These are phyloP conservation scores for Neodon shergylaensis DNA, from an alignment of 2,113 vertebrate species.

Conservation along the genomic window DNA sequence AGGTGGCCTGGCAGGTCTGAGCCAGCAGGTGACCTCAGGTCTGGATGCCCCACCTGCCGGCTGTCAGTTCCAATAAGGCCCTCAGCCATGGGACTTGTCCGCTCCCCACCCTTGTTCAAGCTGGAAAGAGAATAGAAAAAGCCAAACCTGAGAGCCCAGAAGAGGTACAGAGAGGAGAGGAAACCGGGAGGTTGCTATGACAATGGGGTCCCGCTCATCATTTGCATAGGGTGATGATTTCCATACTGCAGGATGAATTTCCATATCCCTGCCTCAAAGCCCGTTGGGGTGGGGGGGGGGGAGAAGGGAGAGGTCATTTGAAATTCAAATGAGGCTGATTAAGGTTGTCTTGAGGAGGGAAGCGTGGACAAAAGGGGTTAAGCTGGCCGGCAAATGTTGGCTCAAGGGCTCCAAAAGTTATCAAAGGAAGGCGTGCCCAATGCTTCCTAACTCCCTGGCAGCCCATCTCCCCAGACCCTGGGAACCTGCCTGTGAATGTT, in stretches of 20 bases:
- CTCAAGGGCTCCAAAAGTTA: constrained; percentile 53
- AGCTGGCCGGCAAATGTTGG: constrained; percentile 50
- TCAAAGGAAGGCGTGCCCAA: constrained; percentile 66
- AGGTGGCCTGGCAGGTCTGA: background rate
- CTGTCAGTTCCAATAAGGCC: background rate
- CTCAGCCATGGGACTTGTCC: background rate
- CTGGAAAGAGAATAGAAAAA: constrained; percentile 57
- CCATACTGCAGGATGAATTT: constrained; percentile 95
- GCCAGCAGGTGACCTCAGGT: background rate
- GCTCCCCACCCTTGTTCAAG: constrained; percentile 42
- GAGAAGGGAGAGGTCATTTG: constrained; percentile 90
- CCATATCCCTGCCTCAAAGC: constrained; percentile 91
- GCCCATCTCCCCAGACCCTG: background rate
- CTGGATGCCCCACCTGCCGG: background rate
- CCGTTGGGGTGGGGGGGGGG: constrained; percentile 83
- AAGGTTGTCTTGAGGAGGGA: constrained; percentile 85
- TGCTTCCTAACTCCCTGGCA: background rate
- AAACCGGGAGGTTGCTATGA: constrained; percentile 85
- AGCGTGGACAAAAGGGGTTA: constrained; percentile 83
- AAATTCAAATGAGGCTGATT: constrained; percentile 95
- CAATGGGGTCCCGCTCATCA: constrained; percentile 81
- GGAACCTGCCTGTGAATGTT: background rate
- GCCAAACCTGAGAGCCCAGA: constrained; percentile 48
- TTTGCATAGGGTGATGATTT: constrained; percentile 96
- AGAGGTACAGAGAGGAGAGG: constrained; percentile 52